These are phyloP conservation scores for Cephus sareptanus DNA, from an alignment of 2,888 invertebrate species.

Conservation along the genomic window DNA sequence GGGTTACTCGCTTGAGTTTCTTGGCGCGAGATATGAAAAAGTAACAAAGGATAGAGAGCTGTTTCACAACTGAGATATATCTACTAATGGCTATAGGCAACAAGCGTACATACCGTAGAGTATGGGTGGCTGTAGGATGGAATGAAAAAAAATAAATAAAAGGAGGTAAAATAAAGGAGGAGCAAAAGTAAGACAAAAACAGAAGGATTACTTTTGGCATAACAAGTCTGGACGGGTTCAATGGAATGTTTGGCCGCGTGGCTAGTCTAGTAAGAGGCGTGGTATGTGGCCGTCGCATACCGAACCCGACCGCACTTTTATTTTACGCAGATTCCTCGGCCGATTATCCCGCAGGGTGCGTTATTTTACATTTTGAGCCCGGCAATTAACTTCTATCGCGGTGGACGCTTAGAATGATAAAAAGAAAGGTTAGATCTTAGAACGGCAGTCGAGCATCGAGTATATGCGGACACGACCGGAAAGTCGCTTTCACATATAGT, in stretches of 20 bases:
- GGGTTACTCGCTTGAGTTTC: background rate
- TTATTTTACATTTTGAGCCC: conserved; percentile 10
- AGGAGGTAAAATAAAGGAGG: conserved; percentile 20
- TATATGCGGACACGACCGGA: background rate
- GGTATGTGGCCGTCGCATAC: conserved; percentile 48
- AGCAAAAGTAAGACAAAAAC: background rate
- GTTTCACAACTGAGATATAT: background rate
- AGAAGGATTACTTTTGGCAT: conserved; percentile 28
- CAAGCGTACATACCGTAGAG: background rate
- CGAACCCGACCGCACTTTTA: conserved; percentile 32
- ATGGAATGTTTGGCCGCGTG: conserved; percentile 44
- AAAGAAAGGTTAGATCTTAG: background rate
- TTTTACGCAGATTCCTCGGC: conserved; percentile 29
- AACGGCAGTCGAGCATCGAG: background rate
- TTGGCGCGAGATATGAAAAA: background rate
- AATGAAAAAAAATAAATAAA: conserved; percentile 10
- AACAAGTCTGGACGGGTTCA: conserved; percentile 32
- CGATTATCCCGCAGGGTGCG: conserved; percentile 7
- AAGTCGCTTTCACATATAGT: background rate
- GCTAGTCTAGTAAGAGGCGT: conserved; percentile 48
- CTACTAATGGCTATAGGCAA: background rate
- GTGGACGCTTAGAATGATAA: background rate
- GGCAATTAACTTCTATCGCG: conserved; percentile 9
- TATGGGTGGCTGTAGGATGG: background rate
- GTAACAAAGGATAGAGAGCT: background rate